These are phyloP conservation scores for Phrynocephalus guinanensis DNA, from an alignment of 2,797 vertebrate genomes.

Conservation along the genomic window DNA sequence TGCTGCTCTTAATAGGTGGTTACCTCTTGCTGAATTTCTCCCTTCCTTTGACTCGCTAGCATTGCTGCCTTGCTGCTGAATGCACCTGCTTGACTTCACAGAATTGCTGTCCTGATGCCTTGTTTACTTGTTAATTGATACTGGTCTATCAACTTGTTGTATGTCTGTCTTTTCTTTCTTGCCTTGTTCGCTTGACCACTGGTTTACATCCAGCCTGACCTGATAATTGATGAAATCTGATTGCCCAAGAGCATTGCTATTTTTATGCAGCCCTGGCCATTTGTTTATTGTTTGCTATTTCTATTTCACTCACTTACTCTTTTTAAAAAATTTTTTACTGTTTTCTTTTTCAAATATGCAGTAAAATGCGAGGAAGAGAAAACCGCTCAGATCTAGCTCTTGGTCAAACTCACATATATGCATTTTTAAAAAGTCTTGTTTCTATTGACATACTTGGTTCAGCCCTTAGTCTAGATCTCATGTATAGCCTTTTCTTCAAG, in stretches of 20 bases:
- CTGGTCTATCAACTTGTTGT: constrained; percentile 69
- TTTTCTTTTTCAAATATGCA: constrained; percentile 56
- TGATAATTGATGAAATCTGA: constrained; percentile 64
- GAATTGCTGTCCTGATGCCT: constrained; percentile 72
- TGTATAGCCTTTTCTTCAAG: constrained; percentile 59
- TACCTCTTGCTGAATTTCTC: constrained; percentile 57
- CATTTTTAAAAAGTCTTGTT: constrained; percentile 61
- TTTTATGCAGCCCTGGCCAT: constrained; percentile 34
- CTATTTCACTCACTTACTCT: not conserved
- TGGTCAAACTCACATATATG: constrained; percentile 54
- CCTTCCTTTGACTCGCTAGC: constrained; percentile 45
- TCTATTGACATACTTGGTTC: constrained; percentile 63
- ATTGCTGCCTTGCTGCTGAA: constrained; percentile 60
- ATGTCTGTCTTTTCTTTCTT: constrained; percentile 69
- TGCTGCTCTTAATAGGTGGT: constrained; percentile 15
- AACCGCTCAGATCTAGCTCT: constrained; percentile 55
- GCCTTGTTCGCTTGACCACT: constrained; percentile 67
- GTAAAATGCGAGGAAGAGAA: constrained; percentile 66
- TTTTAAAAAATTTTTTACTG: constrained; percentile 34
- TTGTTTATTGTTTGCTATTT: constrained; percentile 27
- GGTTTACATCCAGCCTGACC: constrained; percentile 53
- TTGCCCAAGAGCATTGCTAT: constrained; percentile 65
- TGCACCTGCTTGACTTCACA: constrained; percentile 67
- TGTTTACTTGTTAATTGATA: constrained; percentile 66
- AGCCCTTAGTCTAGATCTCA: constrained; percentile 37